Evolutionary conservation across 2,888 invertebrate genomes (phyloP), one percentile per base, ranked within the genome.

Genomic region (Eumerus sabulonum): DNA sequence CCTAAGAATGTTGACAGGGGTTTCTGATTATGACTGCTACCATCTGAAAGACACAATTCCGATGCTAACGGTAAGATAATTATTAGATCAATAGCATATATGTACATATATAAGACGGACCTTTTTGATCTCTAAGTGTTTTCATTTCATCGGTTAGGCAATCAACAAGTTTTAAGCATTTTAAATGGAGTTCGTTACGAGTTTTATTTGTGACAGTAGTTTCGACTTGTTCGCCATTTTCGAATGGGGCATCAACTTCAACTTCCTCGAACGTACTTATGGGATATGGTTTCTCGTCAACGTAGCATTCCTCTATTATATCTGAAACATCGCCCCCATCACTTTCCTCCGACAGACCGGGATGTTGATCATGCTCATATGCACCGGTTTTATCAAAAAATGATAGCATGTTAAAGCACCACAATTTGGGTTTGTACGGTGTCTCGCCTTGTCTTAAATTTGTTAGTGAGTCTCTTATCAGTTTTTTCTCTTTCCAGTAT

Each of bases 1-100:
- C 70, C 76, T 35, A 76, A 13, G 13, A 70, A 48, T 9, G 59
- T 76, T 7, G 38, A 36, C 19, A 68, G 68, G 1, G 59, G 1
- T 36, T 53, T 42, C 12, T 67, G 45, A 1, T 17, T 40, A 9
- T 17, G n/a, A 11, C 18, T 44, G 2, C 48, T n/a, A 42, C 1
- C 35, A 1, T 1, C 54, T 54, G 12, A 38, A 44, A 9, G n/a
- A 42, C 4, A 42, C 4, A 11, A 12, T 42, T 1, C 12, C 0
- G 12, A 42, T 42, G 1, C n/a, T 42, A 4, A 0, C 12, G 0
- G 42, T 38, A 38, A 7, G 12, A 11, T 13, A 12, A 7, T 42
- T 42, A 13, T 7, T 0, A 42, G 1, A 27, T n/a, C n/a, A n/a
- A n/a, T n/a, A n/a, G n/a, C n/a, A n/a, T n/a, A n/a, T n/a, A n/a